phyloP scores from a whole-genome alignment of 2,113 vertebrate genomes.

The Pteropus alecto region DNA sequence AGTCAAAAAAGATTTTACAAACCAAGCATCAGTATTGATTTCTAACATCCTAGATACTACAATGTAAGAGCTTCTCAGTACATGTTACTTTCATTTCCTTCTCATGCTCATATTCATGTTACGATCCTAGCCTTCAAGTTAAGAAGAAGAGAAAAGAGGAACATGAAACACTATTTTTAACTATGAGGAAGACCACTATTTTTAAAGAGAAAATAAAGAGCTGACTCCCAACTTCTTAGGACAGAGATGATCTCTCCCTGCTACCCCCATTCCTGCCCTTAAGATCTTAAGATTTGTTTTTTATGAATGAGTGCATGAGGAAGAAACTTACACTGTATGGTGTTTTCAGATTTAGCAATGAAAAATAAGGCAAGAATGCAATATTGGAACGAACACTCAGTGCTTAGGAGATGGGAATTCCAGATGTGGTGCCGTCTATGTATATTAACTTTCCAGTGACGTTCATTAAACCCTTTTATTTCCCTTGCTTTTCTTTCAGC shows the following conservation, averaged over 20 bases:
- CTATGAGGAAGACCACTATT: constrained; percentile 21
- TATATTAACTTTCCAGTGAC: neutral
- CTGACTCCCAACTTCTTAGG: constrained; percentile 30
- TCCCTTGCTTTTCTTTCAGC: neutral
- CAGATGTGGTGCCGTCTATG: too few species aligned
- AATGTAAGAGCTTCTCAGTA: neutral
- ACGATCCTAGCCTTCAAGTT: neutral
- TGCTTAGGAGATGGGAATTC: neutral
- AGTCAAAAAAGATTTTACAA: neutral
- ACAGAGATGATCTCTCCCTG: neutral
- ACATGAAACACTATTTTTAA: constrained; percentile 62
- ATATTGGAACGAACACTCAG: neutral
- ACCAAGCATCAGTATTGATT: neutral
- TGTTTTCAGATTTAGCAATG: neutral
- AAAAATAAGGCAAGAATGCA: neutral
- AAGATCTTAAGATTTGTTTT: neutral
- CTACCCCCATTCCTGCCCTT: fast-evolving
- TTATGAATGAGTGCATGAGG: neutral
- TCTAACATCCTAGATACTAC: neutral
- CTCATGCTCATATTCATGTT: neutral
- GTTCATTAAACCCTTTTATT: neutral
- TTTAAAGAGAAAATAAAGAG: constrained; percentile 55
- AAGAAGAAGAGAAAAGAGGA: constrained; percentile 59
- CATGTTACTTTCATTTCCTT: neutral
- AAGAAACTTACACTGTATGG: neutral